phyloP scores from a whole-genome alignment of 2,113 vertebrate genomes.

The Gallinago media region DNA sequence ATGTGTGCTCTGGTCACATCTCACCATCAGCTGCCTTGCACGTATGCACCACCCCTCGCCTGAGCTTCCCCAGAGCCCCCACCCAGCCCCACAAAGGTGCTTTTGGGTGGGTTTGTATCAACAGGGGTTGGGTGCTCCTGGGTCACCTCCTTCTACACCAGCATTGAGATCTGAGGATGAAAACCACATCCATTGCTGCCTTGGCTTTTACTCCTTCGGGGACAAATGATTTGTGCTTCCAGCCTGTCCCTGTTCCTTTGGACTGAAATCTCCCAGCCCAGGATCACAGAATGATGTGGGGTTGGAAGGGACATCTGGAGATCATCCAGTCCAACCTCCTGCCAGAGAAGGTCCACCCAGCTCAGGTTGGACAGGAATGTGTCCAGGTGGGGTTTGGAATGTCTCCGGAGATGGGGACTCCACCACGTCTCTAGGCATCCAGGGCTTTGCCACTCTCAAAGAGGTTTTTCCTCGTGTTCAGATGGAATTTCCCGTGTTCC shows the following conservation, averaged over 20 bases:
- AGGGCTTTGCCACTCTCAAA: too few relatives aligned
- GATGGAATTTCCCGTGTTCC: too few relatives aligned
- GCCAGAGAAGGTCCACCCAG: neutral
- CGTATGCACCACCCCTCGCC: fast-evolving
- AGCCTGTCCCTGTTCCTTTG: neutral
- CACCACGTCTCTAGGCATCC: too few relatives aligned
- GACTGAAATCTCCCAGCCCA: neutral
- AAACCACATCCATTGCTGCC: fast-evolving
- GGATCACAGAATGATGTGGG: neutral
- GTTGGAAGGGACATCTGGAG: neutral
- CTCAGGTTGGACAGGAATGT: neutral
- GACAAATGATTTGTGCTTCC: neutral
- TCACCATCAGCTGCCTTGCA: neutral
- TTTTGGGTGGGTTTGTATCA: neutral
- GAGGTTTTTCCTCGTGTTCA: too few relatives aligned
- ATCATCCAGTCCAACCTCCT: neutral
- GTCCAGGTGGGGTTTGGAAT: neutral
- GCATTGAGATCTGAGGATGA: too few relatives aligned
- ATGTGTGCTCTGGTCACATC: neutral
- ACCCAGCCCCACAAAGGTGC: neutral
- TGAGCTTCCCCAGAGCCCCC: neutral
- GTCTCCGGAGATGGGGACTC: neutral
- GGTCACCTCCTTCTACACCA: neutral
- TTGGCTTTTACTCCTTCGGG: neutral
- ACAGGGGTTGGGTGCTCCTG: neutral